phyloP scores from a whole-genome alignment of 2,888 invertebrate species.

The Drosophila stalkeri region DNA sequence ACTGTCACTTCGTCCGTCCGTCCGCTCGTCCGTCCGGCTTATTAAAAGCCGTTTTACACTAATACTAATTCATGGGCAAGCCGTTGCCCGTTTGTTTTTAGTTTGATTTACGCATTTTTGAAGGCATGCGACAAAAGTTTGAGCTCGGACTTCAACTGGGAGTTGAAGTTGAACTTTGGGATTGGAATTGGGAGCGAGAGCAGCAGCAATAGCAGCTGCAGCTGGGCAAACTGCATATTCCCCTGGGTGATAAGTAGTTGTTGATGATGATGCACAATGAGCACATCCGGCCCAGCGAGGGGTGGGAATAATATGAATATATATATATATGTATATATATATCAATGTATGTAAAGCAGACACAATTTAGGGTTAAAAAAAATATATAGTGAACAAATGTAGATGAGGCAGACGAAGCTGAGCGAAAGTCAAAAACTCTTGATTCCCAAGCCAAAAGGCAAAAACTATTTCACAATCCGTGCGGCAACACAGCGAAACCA shows the following conservation, averaged over 20 bases:
- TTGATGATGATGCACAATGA: conserved; percentile 62
- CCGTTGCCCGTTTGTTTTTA: conserved; percentile 55
- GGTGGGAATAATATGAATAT: conserved; percentile 11
- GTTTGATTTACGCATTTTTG: conserved; percentile 74
- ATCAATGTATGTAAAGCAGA: background rate
- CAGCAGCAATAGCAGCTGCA: conserved; percentile 24
- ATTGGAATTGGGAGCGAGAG: conserved; percentile 1
- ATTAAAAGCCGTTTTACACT: conserved; percentile 65
- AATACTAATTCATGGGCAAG: conserved; percentile 60
- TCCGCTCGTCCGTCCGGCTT: conserved; percentile 33
- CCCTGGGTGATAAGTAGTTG: conserved; percentile 65
- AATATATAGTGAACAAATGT: background rate
- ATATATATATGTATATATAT: background rate
- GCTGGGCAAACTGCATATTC: conserved; percentile 56
- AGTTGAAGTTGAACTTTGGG: background rate
- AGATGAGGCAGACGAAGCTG: background rate
- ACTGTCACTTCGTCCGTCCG: background rate
- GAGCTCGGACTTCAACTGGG: conserved; percentile 1
- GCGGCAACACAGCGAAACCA: conserved; percentile 43
- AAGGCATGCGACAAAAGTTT: conserved; percentile 35
- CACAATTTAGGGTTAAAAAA: conserved; percentile 22
- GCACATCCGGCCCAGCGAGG: conserved; percentile 61
- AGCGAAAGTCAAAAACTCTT: conserved; percentile 22
- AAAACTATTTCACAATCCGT: conserved; percentile 38
- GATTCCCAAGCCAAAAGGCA: conserved; percentile 42